Evolutionary conservation across 2,113 vertebrate species (phyloP).

Genomic region (Scomber scombrus): DNA sequence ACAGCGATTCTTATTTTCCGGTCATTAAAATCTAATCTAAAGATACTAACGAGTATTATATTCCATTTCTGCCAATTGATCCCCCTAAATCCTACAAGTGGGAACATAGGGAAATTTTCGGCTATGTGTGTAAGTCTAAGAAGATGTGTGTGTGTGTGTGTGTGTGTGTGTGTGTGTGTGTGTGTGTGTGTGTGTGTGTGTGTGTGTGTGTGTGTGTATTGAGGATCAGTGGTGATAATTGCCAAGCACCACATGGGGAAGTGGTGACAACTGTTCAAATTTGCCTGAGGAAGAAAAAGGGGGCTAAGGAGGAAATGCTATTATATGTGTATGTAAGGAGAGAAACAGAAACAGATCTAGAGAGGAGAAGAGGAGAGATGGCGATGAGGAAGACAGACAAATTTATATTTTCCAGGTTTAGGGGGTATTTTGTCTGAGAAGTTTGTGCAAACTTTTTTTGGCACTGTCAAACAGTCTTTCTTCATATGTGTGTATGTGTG

Average conservation of each 20-base stretch:
- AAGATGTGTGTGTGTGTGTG: too few relatives aligned
- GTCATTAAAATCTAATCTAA: too few relatives aligned
- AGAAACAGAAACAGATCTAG: background rate
- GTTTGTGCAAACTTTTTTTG: conserved; percentile 40
- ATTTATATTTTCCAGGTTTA: conserved; percentile 21
- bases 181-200: conserved; percentile 2
- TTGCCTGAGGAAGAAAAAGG: too few relatives aligned
- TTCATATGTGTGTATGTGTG: too few relatives aligned
- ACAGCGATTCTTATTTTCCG: too few relatives aligned
- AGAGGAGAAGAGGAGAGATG: background rate
- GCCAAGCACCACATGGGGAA: background rate
- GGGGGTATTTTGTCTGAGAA: background rate
- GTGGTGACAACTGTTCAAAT: conserved; percentile 28
- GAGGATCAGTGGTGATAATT: conserved; percentile 36
- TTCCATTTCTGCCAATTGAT: too few relatives aligned
- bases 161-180: conserved; percentile 15
- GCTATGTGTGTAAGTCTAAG: too few relatives aligned
- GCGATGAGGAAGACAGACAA: background rate
- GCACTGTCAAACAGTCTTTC: conserved; percentile 6
- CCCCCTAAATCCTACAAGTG: too few relatives aligned
- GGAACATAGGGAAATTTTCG: too few relatives aligned
- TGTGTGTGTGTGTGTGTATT: background rate
- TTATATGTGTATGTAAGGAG: background rate
- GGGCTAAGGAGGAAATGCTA: too few relatives aligned
- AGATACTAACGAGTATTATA: too few relatives aligned